Percentiles rank a stretch among this genome's conserved stretches.
Evolutionary conservation across 2,888 invertebrate genomes (phyloP).

Genomic region (Perithous albicinctus): DNA sequence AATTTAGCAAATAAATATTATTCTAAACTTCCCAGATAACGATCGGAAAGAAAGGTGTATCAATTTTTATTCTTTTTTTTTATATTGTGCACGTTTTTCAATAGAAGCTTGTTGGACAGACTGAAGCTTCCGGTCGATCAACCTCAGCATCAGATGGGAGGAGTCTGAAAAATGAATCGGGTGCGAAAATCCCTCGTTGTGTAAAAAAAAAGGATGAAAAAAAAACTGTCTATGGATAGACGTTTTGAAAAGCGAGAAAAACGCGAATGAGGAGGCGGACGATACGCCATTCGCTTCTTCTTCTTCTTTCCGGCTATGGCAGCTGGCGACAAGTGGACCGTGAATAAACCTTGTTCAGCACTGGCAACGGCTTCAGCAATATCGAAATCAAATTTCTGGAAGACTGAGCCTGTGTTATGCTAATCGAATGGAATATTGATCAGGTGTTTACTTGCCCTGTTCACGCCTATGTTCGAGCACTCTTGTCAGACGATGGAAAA

Average conservation of each 20-base stretch:
- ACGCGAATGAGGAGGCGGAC: conserved; percentile 27
- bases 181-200: conserved; percentile 75
- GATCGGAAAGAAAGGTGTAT: neutral
- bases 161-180: conserved; percentile 67
- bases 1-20: neutral
- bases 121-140: conserved; percentile 64
- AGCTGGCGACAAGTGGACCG: conserved; percentile 77
- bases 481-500: conserved; percentile 36
- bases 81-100: neutral
- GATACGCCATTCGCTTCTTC: conserved; percentile 38
- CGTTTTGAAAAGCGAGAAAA: conserved; percentile 57
- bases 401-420: conserved; percentile 76
- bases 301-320: conserved; percentile 74
- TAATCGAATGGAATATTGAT: conserved; percentile 78
- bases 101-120: conserved; percentile 36
- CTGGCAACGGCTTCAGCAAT: conserved; percentile 12
- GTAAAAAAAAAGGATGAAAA: conserved; percentile 61
- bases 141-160: conserved; percentile 29
- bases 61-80: neutral
- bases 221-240: conserved; percentile 25
- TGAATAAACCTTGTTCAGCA: conserved; percentile 65
- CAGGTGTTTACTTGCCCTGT: conserved; percentile 71
- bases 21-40: neutral
- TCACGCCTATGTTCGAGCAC: neutral
- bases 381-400: conserved; percentile 78